Evolutionary conservation across 2,797 vertebrate species (phyloP), one percentile per base, ranked within the genome.

Genomic region (Etheostoma perlongum): DNA sequence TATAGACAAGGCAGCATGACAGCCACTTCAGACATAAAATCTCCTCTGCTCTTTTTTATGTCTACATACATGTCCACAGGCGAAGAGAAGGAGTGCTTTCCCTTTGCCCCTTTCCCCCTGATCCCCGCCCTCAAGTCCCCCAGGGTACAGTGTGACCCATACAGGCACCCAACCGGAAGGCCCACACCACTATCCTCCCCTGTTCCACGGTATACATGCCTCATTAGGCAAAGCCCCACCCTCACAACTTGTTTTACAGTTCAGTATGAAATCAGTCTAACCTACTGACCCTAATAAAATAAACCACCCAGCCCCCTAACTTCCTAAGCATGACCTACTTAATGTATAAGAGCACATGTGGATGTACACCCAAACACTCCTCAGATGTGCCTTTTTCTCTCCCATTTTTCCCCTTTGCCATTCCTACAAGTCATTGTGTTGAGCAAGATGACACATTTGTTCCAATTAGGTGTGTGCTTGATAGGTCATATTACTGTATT

Each of bases 81-180:
- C 79, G 21, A 89, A 89, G 82, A 90, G 60, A 46, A 83, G 58
- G 72, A 73, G 75, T 70, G 58, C 69, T 79, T 59, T 69, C 64
- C 59, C 51, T n/a, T 78, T n/a, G 0, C 65, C 71, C 64, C 67
- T 51, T 67, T 60, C 68, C 68, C 77, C 80, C 60, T 8, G 48
- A 84, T 68, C 68, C 77, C 72, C 33, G 1, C 74, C 81, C 8
- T 80, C 54, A 74, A 83, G n/a, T 52, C 84, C 89, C 89, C 66
- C 67, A 80, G 92, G 92, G 87, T 57, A 62, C 63, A 65, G 49
- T 67, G 78, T 94, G 92, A 93, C 92, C 93, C 88, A 93, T 49
- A 89, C 86, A 91, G 80, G 86, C 92, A 92, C 89, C 90, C 92
- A 87, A 83, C 89, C 58, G 76, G 88, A 94, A 93, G 91, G 70